Base-by-base conservation (phyloP, 2,113 vertebrate species). In the Beaufortia kweichowensis region DNA sequence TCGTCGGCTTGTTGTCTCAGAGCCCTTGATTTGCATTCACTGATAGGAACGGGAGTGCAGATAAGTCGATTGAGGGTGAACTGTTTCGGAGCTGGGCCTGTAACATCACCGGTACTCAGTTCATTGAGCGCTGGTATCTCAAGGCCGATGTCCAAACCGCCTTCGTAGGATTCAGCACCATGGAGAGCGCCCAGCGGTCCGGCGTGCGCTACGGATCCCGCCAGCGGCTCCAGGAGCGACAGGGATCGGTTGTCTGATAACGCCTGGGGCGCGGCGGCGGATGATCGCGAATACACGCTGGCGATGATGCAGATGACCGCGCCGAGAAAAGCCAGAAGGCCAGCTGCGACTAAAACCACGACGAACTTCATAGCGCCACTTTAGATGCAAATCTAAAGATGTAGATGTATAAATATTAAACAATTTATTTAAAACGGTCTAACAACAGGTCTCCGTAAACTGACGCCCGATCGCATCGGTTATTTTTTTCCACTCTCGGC, bases 281-380 rank as follows among this genome's bases (percentile, higher is more conserved):
- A 87, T 76, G 92, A 93, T 60, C 94, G 94, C 48, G 95, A 94
- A 82, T 95, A 95, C 84, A 97, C 94, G 84, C 95, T 96, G 87
- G 94, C 96, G 83, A 98, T 91, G 90, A 98, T 97, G 93, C 96
- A 97, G 88, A 97, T 95, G 86, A 95, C 93, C 77, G 93, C 96
- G 76, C 96, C 95, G 73, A 98, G 94, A 86, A 98, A 95, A 84
- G 95, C 96, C 89, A 97, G 91, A 82, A 93, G 90, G 86, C 96
- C 96, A 80, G 95, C 95, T 87, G 93, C 94, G 84, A 97, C 94
- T 41, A 98, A 90, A 75, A 98, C 93, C 76, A 95, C 92, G 88
- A 96, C 89, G 90, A 97, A 96, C 94, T 97, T 97, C 96, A 97
- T 96, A 31, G 14, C 24, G 3, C 2, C 19, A 3, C n/a, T 17